Evolutionary conservation across 2,113 vertebrate genomes (phyloP).

Genomic region (Actenoides lindsayi): DNA sequence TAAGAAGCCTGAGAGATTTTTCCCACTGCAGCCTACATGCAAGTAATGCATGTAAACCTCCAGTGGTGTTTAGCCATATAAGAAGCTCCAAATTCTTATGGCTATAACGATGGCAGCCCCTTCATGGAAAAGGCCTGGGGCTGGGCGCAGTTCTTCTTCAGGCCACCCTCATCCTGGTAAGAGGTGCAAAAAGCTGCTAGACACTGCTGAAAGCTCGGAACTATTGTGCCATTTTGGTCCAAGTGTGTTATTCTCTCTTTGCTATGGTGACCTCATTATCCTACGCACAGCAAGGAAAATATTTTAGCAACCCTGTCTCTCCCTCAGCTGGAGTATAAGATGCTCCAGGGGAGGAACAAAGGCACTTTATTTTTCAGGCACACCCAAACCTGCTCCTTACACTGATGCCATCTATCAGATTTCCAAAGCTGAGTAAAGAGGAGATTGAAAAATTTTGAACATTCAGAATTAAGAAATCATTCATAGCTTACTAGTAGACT

Average conservation of each 20-base stretch:
- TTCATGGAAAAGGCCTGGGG: neutral
- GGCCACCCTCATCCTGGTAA: neutral
- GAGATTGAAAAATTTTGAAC: neutral
- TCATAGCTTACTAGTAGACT: neutral
- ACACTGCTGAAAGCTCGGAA: neutral
- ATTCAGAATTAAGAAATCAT: neutral
- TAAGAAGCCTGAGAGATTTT: neutral
- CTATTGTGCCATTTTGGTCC: neutral
- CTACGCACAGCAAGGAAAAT: neutral
- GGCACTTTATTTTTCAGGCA: neutral
- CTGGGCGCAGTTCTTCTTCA: neutral
- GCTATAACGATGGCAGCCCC: neutral
- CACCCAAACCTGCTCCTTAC: neutral
- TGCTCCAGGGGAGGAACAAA: neutral
- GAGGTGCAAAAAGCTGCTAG: neutral
- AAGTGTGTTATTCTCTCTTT: neutral
- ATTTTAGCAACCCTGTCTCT: neutral
- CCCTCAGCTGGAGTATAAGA: neutral
- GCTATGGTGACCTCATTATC: neutral
- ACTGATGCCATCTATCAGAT: neutral
- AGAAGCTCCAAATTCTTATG: neutral
- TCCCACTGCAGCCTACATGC: neutral
- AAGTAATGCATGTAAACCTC: neutral
- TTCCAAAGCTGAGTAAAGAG: neutral
- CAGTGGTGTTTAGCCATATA: rapidly evolving